These are phyloP conservation scores for Neolamprologus devosi DNA, from an alignment of 2,113 vertebrate genomes.

Conservation along the genomic window DNA sequence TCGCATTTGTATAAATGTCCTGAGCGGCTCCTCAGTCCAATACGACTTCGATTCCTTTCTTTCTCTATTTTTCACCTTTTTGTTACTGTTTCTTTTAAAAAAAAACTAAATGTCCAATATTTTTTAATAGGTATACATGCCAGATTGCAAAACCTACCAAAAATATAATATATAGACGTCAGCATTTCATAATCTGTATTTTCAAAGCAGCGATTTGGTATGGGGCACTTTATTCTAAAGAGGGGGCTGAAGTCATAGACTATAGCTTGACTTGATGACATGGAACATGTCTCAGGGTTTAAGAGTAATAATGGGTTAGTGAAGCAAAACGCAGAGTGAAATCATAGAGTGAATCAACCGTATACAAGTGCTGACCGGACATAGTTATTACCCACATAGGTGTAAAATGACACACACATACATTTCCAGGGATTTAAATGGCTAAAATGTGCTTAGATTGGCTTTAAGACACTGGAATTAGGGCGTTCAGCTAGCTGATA, in stretches of 20 bases:
- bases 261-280: neutral
- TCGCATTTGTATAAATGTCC: neutral
- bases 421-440: conserved; percentile 25
- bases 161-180: neutral
- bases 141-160: neutral
- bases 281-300: neutral
- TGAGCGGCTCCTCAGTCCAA: neutral
- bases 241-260: neutral
- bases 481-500: neutral
- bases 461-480: conserved; percentile 41
- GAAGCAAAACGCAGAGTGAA: neutral
- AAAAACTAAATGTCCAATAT: neutral
- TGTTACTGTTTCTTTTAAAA: neutral
- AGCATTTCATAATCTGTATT: neutral
- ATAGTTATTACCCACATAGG: neutral
- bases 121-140: neutral
- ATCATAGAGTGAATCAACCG: neutral
- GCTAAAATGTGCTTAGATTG: conserved; percentile 38
- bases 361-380: conserved; percentile 19
- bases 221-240: neutral
- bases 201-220: neutral
- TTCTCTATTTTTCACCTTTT: neutral
- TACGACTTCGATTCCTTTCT: neutral
- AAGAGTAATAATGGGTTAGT: neutral
- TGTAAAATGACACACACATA: neutral